Evolutionary conservation across 1,140 invertebrate species (phyloP).

Genomic region (Euwallacea fornicatus): DNA sequence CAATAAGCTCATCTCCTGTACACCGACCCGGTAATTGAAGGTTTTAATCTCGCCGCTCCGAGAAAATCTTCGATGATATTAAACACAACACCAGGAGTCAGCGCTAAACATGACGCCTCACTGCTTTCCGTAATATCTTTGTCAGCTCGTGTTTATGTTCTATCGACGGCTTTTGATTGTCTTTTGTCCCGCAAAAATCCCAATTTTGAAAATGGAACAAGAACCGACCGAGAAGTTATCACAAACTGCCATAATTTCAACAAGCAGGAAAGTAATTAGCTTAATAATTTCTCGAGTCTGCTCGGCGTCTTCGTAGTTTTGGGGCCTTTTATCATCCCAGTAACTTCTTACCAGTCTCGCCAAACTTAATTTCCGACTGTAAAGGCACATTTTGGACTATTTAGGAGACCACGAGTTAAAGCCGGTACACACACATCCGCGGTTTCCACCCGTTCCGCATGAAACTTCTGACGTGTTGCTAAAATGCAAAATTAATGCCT

Average conservation of each 20-base stretch:
- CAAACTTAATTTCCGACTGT: conserved; percentile 28
- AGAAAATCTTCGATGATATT: conserved; percentile 7
- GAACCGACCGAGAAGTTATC: not conserved
- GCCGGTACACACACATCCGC: conserved; percentile 14
- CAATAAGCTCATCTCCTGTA: conserved; percentile 42
- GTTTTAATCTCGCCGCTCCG: conserved; percentile 17
- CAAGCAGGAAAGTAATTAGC: conserved; percentile 24
- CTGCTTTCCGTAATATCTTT: not conserved
- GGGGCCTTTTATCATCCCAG: conserved; percentile 23
- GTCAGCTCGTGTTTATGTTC: not conserved
- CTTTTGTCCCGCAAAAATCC: too few relatives aligned
- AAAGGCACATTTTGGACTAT: conserved; percentile 26
- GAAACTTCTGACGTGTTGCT: conserved; percentile 7
- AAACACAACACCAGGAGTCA: conserved; percentile 7
- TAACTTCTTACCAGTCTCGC: conserved; percentile 19
- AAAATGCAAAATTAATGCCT: conserved; percentile 15
- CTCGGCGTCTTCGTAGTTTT: conserved; percentile 9
- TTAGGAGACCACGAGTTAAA: conserved; percentile 20
- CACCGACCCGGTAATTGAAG: conserved; percentile 27
- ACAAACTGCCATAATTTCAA: conserved; percentile 20
- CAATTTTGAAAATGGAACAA: too few relatives aligned
- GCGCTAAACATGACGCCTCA: not conserved
- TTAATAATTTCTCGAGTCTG: conserved; percentile 25
- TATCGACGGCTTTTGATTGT: too few relatives aligned
- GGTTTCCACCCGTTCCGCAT: not conserved